phyloP scores from a whole-genome alignment of 2,888 invertebrate species.

The Hypena proboscidalis region DNA sequence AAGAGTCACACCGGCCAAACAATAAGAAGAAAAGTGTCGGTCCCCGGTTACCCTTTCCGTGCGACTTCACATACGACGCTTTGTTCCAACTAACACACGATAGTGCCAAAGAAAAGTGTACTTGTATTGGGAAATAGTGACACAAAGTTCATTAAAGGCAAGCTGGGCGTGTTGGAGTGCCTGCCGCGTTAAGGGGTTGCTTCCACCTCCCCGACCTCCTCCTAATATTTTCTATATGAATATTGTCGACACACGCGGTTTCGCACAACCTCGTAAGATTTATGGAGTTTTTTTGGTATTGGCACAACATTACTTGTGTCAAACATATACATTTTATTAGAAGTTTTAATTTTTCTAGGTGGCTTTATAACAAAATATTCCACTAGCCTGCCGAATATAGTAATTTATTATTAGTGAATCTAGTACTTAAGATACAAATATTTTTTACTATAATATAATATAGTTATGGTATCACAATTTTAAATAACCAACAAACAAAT shows the following conservation, averaged over 20 bases:
- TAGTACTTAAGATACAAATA: too few relatives aligned
- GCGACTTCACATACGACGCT: slow-evolving; percentile 75
- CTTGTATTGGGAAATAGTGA: slow-evolving; percentile 80
- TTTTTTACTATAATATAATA: too few relatives aligned
- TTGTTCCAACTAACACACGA: slow-evolving; percentile 78
- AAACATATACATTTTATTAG: too few relatives aligned
- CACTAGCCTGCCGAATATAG: too few relatives aligned
- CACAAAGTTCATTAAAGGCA: slow-evolving; percentile 84
- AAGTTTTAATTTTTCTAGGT: too few relatives aligned
- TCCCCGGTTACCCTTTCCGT: slow-evolving; percentile 70
- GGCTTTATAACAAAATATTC: too few relatives aligned
- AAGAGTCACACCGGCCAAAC: slow-evolving; percentile 57
- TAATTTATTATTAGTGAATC: too few relatives aligned
- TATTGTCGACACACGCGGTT: slow-evolving; percentile 33
- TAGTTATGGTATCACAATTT: too few relatives aligned
- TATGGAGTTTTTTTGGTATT: too few relatives aligned
- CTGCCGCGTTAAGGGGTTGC: slow-evolving; percentile 65
- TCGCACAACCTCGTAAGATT: neutral
- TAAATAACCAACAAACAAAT: too few relatives aligned
- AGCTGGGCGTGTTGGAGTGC: slow-evolving; percentile 81
- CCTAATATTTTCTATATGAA: slow-evolving; percentile 76
- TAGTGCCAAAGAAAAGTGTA: slow-evolving; percentile 81
- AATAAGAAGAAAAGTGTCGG: slow-evolving; percentile 71
- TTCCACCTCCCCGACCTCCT: slow-evolving; percentile 43
- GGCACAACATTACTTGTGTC: too few relatives aligned